phyloP scores from a whole-genome alignment of 53 echinoderm and acorn worm species.

The Antedon mediterranea region DNA sequence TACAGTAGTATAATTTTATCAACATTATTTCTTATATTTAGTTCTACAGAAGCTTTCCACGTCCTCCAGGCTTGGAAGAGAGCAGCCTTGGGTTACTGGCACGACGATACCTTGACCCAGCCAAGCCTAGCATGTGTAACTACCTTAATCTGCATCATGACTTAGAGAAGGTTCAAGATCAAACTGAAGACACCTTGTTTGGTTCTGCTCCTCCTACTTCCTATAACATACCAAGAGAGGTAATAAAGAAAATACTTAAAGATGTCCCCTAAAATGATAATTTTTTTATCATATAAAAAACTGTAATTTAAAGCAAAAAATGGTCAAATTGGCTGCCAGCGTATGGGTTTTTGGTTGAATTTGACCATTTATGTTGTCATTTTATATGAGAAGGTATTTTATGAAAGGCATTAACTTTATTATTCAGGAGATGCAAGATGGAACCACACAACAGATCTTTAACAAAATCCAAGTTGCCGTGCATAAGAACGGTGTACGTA shows the following conservation, averaged over 20 bases:
- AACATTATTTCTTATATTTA: slow-evolving; percentile 2
- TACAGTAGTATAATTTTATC: too few relatives aligned
- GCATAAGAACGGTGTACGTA: slow-evolving; percentile 91
- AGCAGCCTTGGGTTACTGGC: slow-evolving; percentile 46
- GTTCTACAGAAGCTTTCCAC: slow-evolving; percentile 84
- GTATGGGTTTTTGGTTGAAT: too few relatives aligned
- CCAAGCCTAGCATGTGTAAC: slow-evolving; percentile 66
- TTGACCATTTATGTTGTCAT: too few relatives aligned
- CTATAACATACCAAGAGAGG: slow-evolving; percentile 88
- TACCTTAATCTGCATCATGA: slow-evolving; percentile 96
- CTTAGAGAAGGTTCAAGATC: slow-evolving; percentile 60
- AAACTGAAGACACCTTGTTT: slow-evolving; percentile 55
- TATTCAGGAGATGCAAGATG: not conserved
- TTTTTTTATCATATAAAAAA: too few relatives aligned
- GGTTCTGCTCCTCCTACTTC: slow-evolving; percentile 45
- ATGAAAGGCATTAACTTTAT: too few relatives aligned
- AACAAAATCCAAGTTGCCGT: slow-evolving; percentile 75
- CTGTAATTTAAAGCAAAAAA: too few relatives aligned
- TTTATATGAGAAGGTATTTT: too few relatives aligned
- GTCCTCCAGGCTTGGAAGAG: slow-evolving; percentile 68
- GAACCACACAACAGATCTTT: slow-evolving; percentile 35
- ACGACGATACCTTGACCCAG: slow-evolving; percentile 64
- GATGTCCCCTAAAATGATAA: too few relatives aligned
- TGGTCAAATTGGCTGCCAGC: too few relatives aligned
- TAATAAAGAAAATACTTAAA: too few relatives aligned